Conservation (phyloP, 2,888 invertebrate genomes). For the Polymixis lichenea region DNA sequence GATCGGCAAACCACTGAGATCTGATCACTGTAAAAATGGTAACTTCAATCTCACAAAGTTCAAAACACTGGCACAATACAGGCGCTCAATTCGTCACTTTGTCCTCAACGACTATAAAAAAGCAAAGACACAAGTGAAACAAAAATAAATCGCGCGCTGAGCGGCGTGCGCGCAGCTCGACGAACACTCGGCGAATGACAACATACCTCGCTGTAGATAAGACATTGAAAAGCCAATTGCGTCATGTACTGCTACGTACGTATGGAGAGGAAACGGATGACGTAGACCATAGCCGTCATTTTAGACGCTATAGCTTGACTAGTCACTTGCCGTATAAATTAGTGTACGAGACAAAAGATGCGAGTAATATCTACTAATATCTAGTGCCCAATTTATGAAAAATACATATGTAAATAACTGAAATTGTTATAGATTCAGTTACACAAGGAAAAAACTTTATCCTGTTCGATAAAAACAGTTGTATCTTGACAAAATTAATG, state of each 20-base stretch:
- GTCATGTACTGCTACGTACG: slow-evolving; percentile 90
- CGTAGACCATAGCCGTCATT: slow-evolving; percentile 86
- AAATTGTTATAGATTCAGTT: slow-evolving; percentile 27
- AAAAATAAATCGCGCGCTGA: slow-evolving; percentile 80
- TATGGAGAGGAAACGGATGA: slow-evolving; percentile 87
- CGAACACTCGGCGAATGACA: slow-evolving; percentile 88
- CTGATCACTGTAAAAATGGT: slow-evolving; percentile 76
- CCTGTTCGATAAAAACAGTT: slow-evolving; percentile 55
- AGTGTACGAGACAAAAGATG: slow-evolving; percentile 78
- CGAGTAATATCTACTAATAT: slow-evolving; percentile 49
- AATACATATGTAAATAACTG: slow-evolving; percentile 20
- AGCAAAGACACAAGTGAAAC: slow-evolving; percentile 86
- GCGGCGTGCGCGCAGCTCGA: slow-evolving; percentile 86
- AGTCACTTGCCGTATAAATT: slow-evolving; percentile 79
- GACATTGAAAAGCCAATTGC: slow-evolving; percentile 91
- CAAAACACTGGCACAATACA: slow-evolving; percentile 87
- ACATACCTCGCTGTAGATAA: slow-evolving; percentile 89
- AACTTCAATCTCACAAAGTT: slow-evolving; percentile 85
- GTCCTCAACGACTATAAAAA: slow-evolving; percentile 86
- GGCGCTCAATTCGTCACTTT: slow-evolving; percentile 86
- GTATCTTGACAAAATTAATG: slow-evolving; percentile 54
- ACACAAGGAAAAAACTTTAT: slow-evolving; percentile 54
- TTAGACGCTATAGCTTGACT: slow-evolving; percentile 80
- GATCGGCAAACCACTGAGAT: slow-evolving; percentile 72
- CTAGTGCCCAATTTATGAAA: slow-evolving; percentile 48